Percentiles rank a stretch among this genome's conserved stretches.
Conservation (phyloP, 2,113 vertebrate genomes). For the Podarcis raffonei region DNA sequence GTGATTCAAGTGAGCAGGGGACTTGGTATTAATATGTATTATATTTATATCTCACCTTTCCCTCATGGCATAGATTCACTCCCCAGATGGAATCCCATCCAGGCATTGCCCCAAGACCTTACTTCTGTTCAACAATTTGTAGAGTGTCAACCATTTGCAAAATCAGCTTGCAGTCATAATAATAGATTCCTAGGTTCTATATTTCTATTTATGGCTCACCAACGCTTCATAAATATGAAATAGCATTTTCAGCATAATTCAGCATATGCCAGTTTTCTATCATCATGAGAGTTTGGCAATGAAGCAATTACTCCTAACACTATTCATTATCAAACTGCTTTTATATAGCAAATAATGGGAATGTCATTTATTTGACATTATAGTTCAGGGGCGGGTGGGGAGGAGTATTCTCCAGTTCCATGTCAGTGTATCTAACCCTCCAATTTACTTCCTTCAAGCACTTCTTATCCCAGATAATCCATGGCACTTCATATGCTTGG, state of each 20-base stretch:
- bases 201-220: conserved; percentile 22
- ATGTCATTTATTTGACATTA: not conserved
- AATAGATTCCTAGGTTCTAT: conserved; percentile 4
- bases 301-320: not conserved
- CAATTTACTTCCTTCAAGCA: not conserved
- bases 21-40: too few relatives aligned
- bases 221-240: not conserved
- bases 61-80: too few relatives aligned
- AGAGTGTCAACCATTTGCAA: not conserved
- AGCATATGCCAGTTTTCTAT: conserved; percentile 4
- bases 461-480: not conserved
- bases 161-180: not conserved
- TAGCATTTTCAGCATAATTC: not conserved
- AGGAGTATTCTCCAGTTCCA: not conserved
- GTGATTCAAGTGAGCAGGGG: too few relatives aligned
- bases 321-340: conserved; percentile 31
- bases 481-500: conserved; percentile 13
- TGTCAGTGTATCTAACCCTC: conserved; percentile 31
- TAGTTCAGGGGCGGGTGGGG: conserved; percentile 21
- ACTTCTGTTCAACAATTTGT: not conserved
- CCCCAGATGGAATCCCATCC: too few relatives aligned
- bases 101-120: too few relatives aligned
- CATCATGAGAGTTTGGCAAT: not conserved
- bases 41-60: too few relatives aligned
- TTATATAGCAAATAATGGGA: conserved; percentile 17